Evolutionary conservation across 2,888 invertebrate species (phyloP).

Genomic region (Epinotia nisella): DNA sequence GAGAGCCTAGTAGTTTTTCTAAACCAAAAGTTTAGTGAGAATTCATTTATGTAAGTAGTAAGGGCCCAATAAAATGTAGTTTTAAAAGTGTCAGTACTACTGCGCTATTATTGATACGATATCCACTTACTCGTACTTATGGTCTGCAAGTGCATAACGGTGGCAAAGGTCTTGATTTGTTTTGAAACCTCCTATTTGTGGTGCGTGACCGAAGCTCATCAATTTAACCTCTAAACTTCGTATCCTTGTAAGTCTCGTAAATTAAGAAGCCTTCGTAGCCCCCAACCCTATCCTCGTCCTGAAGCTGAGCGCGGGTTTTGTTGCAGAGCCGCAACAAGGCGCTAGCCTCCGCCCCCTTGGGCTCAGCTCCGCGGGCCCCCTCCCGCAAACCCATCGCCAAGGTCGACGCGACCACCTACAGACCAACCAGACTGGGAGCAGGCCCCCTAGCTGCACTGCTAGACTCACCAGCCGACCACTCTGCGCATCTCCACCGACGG

Average conservation of each 20-base stretch:
- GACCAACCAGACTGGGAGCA: slow-evolving; percentile 67
- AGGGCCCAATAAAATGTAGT: too few species aligned
- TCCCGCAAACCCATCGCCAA: slow-evolving; percentile 56
- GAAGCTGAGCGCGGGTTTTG: slow-evolving; percentile 74
- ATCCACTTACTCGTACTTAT: too few species aligned
- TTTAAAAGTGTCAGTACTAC: too few species aligned
- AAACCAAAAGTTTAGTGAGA: too few species aligned
- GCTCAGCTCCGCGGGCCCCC: slow-evolving; percentile 53
- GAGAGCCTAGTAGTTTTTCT: not conserved
- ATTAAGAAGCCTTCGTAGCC: not conserved
- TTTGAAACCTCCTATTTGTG: too few species aligned
- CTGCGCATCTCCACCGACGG: slow-evolving; percentile 66
- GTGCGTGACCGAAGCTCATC: not conserved
- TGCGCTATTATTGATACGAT: too few species aligned
- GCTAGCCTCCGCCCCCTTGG: slow-evolving; percentile 54
- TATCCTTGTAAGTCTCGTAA: not conserved
- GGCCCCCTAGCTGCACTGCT: slow-evolving; percentile 58
- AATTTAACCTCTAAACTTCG: not conserved
- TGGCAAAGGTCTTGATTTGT: too few species aligned
- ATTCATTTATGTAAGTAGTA: too few species aligned
- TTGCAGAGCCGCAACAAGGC: slow-evolving; percentile 83
- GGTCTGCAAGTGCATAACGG: too few species aligned
- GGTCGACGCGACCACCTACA: slow-evolving; percentile 74
- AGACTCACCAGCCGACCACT: slow-evolving; percentile 59
- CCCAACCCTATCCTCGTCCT: slow-evolving; percentile 50